Evolutionary conservation across 2,888 invertebrate species (phyloP).

Genomic region (Sycophila texana): DNA sequence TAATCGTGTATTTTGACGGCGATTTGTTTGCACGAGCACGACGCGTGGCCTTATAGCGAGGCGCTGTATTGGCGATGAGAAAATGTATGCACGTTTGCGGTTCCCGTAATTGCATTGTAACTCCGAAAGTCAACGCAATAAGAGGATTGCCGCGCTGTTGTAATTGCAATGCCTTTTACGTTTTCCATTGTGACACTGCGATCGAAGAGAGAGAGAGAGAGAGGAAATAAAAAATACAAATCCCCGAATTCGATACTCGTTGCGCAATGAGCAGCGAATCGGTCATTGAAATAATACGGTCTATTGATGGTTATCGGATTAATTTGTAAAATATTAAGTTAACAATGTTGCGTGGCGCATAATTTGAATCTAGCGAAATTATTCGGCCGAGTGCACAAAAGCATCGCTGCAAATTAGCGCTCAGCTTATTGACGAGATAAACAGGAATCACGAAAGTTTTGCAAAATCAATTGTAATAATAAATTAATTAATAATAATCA

Average conservation of each 20-base stretch:
- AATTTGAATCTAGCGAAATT: background rate
- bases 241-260: background rate
- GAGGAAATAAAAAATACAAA: background rate
- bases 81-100: background rate
- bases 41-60: background rate
- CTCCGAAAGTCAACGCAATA: slow-evolving; percentile 14
- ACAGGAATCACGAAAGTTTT: background rate
- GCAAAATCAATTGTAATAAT: too few relatives aligned
- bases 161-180: slow-evolving; percentile 17
- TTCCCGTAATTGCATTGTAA: background rate
- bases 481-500: too few relatives aligned
- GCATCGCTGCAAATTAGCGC: slow-evolving; percentile 14
- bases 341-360: slow-evolving; percentile 4
- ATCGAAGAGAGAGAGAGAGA: background rate
- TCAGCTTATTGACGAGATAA: background rate
- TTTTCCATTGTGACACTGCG: slow-evolving; percentile 12
- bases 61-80: background rate
- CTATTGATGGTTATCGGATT: slow-evolving; percentile 29
- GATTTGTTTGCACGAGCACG: too few relatives aligned
- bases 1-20: too few relatives aligned
- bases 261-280: background rate
- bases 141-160: slow-evolving; percentile 11
- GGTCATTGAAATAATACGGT: slow-evolving; percentile 14
- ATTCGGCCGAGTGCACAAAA: slow-evolving; percentile 12
- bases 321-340: slow-evolving; percentile 11